Evolutionary conservation across 2,888 invertebrate genomes (phyloP), one percentile per base, ranked within the genome.

Genomic region (Microctonus hyperodae): DNA sequence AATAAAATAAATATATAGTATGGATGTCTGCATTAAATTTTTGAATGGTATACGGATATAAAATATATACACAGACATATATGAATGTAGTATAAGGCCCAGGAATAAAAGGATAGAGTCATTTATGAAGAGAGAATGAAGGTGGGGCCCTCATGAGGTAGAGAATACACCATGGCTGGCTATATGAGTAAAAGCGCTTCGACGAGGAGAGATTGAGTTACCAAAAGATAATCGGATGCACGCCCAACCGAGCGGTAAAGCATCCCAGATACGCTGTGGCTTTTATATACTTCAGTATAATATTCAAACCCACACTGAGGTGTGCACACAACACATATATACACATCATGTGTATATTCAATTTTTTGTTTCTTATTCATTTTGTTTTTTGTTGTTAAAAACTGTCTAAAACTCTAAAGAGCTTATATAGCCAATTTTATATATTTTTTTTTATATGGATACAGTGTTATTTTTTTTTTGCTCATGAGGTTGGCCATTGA

Each of bases 161-260:
- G 66, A 65, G 69, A 61, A 59, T 59, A 68, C 62, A 67, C 64
- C 48, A 28, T 20, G 16, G 48, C 28, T 44, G 44, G 44, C 7
- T 44, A 44, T 44, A 44, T 44, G 44, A 16, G 16, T 44, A 50
- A 33, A 59, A 37, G 70, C 68, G 67, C 68, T 72, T 69, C 65
- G 68, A 69, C 58, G 73, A 72, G 74, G 73, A 73, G 59, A 79
- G 79, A 80, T 80, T 80, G 79, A 80, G 79, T 80, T 80, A 79
- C 78, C 75, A 80, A 80, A 79, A 79, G 79, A 79, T 80, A 80
- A 80, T 80, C 80, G 77, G 75, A 78, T 79, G 80, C 80, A 80
- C 79, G 79, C 80, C 79, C 79, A 77, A 76, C 74, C 72, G 73
- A 71, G 66, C 74, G 70, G 74, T 68, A 67, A 63, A 62, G 69